Conservation (phyloP, 2,113 vertebrate species). For the Bostrychus sinensis region DNA sequence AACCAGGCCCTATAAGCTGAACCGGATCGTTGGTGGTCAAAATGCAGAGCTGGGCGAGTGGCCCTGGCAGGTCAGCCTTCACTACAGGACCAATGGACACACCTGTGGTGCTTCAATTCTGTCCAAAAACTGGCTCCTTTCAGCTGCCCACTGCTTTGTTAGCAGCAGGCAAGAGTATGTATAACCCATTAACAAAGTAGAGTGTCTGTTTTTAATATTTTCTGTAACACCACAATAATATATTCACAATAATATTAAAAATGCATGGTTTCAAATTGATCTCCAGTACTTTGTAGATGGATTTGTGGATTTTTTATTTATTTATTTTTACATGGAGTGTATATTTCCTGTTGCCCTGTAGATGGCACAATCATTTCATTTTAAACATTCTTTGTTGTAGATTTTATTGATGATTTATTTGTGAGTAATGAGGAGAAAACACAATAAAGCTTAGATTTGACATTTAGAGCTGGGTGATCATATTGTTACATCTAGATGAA, state of each 20-base stretch:
- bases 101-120: conserved; percentile 81
- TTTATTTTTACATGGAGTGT: conserved; percentile 27
- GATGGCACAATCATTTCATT: conserved; percentile 70
- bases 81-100: conserved; percentile 65
- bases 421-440: no score
- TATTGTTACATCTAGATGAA: no score
- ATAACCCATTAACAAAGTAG: neutral
- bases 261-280: conserved; percentile 38
- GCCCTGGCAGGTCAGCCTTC: conserved; percentile 86
- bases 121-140: conserved; percentile 78
- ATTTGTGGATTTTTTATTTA: conserved; percentile 10
- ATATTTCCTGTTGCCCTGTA: conserved; percentile 58
- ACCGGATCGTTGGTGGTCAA: conserved; percentile 81
- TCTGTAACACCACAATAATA: conserved; percentile 18
- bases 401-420: conserved; percentile 16
- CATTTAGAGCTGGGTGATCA: no score
- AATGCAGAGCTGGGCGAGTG: conserved; percentile 81
- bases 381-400: conserved; percentile 16
- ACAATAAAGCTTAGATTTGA: no score
- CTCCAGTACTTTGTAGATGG: conserved; percentile 38
- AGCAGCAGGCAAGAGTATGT: conserved; percentile 67
- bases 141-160: conserved; percentile 80
- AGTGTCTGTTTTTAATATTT: neutral
- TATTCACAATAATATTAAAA: conserved; percentile 36
- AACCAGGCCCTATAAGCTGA: conserved; percentile 78